Evolutionary conservation across 1,140 invertebrate species (phyloP).

Genomic region (Conopomorpha cramerella): DNA sequence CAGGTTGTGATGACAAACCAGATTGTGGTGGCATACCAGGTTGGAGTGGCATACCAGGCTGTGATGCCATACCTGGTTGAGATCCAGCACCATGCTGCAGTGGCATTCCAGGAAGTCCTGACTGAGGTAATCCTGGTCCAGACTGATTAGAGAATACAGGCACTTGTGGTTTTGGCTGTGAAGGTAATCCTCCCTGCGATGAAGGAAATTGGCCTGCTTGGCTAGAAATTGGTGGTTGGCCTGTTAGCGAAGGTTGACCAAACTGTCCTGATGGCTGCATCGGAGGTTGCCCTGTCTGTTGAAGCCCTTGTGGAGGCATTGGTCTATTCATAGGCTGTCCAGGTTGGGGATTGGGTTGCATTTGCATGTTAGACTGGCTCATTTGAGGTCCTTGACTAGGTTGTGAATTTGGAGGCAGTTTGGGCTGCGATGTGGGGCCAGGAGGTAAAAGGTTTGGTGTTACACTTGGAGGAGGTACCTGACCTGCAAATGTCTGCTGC

Average conservation of each 20-base stretch:
- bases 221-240: slow-evolving; percentile 8
- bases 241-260: slow-evolving; percentile 9
- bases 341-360: slow-evolving; percentile 5
- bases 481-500: slow-evolving; percentile 3
- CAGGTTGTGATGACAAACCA: slow-evolving; percentile 8
- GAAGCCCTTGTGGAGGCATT: slow-evolving; percentile 8
- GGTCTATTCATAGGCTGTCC: slow-evolving; percentile 12
- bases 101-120: too few species aligned
- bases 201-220: slow-evolving; percentile 7
- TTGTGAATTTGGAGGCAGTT: background rate
- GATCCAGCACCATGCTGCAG: too few species aligned
- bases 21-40: background rate
- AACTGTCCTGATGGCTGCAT: slow-evolving; percentile 15
- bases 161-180: too few species aligned
- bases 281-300: slow-evolving; percentile 9
- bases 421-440: background rate
- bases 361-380: slow-evolving; percentile 9
- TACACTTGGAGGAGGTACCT: too few species aligned
- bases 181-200: background rate
- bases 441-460: too few species aligned
- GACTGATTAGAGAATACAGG: too few species aligned
- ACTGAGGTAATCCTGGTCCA: too few species aligned
- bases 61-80: background rate
- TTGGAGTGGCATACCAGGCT: background rate
- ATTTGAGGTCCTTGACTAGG: background rate